Conservation (phyloP, 1,140 invertebrate genomes). For the Tetranychus urticae region DNA sequence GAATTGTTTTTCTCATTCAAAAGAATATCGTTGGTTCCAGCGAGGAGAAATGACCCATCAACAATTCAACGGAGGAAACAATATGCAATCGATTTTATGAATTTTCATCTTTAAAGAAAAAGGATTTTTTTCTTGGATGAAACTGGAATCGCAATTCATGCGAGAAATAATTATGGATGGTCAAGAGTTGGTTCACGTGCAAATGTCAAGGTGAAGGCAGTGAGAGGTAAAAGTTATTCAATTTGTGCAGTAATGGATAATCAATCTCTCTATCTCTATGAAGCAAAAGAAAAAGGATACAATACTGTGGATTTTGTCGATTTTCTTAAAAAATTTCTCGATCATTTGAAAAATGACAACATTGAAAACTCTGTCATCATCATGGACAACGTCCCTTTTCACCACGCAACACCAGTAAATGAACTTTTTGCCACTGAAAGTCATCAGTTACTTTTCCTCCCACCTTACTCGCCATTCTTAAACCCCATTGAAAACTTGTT, state of each 20-base stretch:
- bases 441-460: neutral
- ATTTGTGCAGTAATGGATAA: neutral
- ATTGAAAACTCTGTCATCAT: neutral
- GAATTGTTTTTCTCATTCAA: neutral
- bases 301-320: neutral
- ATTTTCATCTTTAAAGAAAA: neutral
- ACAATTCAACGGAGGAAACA: neutral
- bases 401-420: neutral
- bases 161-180: neutral
- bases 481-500: neutral
- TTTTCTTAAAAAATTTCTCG: neutral
- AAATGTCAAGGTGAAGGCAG: neutral
- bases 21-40: neutral
- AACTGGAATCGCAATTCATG: neutral
- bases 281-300: neutral
- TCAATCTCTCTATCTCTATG: neutral
- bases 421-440: neutral
- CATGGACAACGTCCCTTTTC: neutral
- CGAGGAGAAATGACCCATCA: neutral
- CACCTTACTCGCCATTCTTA: neutral
- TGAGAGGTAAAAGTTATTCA: neutral
- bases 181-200: neutral
- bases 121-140: neutral
- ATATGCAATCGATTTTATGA: neutral
- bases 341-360: neutral